Conservation (phyloP, 92 coral and sea anemone genomes). For the Pocillopora grandis region DNA sequence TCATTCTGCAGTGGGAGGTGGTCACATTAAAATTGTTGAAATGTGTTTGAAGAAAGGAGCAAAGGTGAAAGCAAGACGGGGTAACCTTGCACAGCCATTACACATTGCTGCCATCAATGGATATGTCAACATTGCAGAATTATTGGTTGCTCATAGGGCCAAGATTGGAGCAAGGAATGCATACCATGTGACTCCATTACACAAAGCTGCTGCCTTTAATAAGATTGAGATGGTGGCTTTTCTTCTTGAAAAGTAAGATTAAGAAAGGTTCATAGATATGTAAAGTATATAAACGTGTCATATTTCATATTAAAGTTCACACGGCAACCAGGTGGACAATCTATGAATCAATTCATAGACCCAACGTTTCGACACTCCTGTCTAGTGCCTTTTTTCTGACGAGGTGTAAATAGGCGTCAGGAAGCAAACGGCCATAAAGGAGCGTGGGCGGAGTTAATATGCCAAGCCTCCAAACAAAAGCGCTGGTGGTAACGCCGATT, state of each 20-base stretch:
- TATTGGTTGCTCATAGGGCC: slow-evolving; percentile 70
- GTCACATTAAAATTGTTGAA: slow-evolving; percentile 68
- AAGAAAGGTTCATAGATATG: background rate
- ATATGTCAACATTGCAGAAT: slow-evolving; percentile 65
- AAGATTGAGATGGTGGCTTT: slow-evolving; percentile 63
- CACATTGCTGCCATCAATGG: slow-evolving; percentile 97
- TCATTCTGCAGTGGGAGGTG: slow-evolving; percentile 87
- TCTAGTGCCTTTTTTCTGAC: too few species aligned
- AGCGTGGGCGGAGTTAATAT: too few species aligned
- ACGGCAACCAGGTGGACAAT: too few species aligned
- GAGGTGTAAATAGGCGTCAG: too few species aligned
- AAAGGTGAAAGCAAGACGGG: slow-evolving; percentile 71
- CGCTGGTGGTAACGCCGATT: too few species aligned
- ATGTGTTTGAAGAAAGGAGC: slow-evolving; percentile 85
- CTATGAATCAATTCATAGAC: too few species aligned
- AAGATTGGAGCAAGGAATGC: slow-evolving; percentile 88
- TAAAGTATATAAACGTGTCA: too few species aligned
- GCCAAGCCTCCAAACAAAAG: too few species aligned
- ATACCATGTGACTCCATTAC: slow-evolving; percentile 92
- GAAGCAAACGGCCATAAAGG: too few species aligned
- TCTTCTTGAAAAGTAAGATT: slow-evolving; percentile 71
- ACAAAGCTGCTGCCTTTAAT: slow-evolving; percentile 86
- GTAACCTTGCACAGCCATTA: slow-evolving; percentile 83
- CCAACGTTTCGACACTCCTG: too few species aligned
- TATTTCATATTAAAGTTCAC: too few species aligned